Percentiles rank a stretch among this genome's conserved stretches.
These are phyloP conservation scores for Stegana nigrithorax DNA, from an alignment of 2,888 invertebrate species.

Conservation along the genomic window DNA sequence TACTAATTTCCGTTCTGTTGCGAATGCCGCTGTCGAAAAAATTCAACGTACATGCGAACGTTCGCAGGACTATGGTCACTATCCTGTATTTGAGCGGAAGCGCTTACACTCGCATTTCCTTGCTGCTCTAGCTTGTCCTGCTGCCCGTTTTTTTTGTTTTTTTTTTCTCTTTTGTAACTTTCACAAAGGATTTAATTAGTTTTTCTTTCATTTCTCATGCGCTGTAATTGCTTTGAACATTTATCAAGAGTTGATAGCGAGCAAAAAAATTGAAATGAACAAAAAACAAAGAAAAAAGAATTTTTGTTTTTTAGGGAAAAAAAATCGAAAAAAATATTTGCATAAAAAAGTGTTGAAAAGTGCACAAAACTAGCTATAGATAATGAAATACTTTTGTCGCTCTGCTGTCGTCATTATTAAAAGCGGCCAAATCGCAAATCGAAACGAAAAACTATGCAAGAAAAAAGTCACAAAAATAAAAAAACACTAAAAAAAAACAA, in stretches of 20 bases:
- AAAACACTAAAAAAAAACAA: too few relatives aligned
- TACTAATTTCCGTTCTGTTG: neutral
- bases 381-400: constrained; percentile 58
- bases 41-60: too few relatives aligned
- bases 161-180: constrained; percentile 23
- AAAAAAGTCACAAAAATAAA: too few relatives aligned
- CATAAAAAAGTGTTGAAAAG: neutral
- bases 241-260: constrained; percentile 16
- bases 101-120: neutral
- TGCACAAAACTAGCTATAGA: neutral
- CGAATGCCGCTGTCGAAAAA: neutral
- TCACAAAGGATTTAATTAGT: constrained; percentile 65
- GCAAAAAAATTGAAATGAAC: neutral
- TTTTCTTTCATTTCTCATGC: constrained; percentile 57
- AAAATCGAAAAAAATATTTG: neutral
- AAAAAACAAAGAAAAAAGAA: neutral
- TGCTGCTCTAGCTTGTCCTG: neutral
- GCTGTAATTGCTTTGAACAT: constrained; percentile 50
- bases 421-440: constrained; percentile 52
- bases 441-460: too few relatives aligned
- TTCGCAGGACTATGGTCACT: too few relatives aligned
- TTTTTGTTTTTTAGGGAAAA: too few relatives aligned
- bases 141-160: neutral
- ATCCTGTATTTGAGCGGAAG: too few relatives aligned
- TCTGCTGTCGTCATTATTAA: constrained; percentile 56